Conservation (phyloP, 2,113 vertebrate genomes). For the Chlorodrepanis virens region DNA sequence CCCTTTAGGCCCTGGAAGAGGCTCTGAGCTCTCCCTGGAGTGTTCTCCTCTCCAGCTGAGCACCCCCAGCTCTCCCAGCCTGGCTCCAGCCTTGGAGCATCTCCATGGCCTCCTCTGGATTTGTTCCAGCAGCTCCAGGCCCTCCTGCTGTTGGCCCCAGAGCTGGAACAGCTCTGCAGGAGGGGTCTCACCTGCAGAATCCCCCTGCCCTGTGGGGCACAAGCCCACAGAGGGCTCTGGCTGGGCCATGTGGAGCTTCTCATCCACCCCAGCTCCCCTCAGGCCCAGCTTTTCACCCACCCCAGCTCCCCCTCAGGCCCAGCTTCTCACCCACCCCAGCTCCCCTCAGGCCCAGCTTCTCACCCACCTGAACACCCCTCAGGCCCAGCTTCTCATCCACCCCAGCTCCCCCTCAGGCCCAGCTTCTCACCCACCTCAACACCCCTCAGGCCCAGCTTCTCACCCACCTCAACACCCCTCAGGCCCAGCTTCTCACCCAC, state of each 20-base stretch:
- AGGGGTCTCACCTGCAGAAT: neutral
- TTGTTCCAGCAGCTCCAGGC: fast-evolving
- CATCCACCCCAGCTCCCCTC: fast-evolving
- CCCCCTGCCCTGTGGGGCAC: neutral
- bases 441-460: neutral
- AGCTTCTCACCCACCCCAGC: fast-evolving
- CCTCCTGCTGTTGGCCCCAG: neutral
- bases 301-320: fast-evolving
- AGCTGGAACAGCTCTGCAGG: neutral
- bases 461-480: fast-evolving
- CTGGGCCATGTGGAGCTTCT: neutral
- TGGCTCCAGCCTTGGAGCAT: neutral
- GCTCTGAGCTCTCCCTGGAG: fast-evolving
- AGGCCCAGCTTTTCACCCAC: neutral
- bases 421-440: neutral
- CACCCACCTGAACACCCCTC: too few species aligned
- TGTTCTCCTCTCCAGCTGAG: neutral
- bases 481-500: neutral
- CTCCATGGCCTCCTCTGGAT: fast-evolving
- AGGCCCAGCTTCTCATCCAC: neutral
- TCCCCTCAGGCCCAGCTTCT: too few species aligned
- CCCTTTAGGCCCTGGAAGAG: fast-evolving
- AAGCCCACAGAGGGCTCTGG: neutral
- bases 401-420: fast-evolving
- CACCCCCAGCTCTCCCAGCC: neutral